These are phyloP conservation scores for Ganaspis brasiliensis DNA, from an alignment of 2,888 invertebrate genomes.

Conservation along the genomic window DNA sequence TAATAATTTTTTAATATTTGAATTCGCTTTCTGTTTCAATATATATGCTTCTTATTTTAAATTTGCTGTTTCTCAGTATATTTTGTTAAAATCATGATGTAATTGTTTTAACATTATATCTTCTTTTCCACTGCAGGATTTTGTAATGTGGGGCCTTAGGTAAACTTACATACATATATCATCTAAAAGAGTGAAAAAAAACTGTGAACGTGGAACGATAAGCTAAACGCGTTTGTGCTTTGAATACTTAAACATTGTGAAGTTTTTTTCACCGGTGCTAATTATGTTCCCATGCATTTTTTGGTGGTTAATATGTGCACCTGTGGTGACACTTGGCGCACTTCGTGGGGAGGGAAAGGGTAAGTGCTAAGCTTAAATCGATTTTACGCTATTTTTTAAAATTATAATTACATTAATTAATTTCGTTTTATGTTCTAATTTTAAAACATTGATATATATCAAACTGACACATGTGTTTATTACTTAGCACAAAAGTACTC, in stretches of 20 bases:
- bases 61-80: neutral
- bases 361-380: constrained; percentile 60
- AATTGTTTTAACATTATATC: constrained; percentile 25
- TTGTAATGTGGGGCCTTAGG: constrained; percentile 40
- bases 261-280: constrained; percentile 43
- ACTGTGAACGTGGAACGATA: constrained; percentile 34
- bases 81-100: neutral
- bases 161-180: constrained; percentile 33
- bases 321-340: constrained; percentile 73
- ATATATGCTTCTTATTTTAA: neutral
- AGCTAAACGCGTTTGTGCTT: constrained; percentile 36
- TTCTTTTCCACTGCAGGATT: constrained; percentile 17
- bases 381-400: no score
- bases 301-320: constrained; percentile 75
- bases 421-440: no score
- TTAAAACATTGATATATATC: no score
- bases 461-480: no score
- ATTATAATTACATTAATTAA: no score
- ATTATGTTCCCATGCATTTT: constrained; percentile 74
- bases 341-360: constrained; percentile 77
- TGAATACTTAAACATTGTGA: constrained; percentile 23
- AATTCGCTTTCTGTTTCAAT: no score
- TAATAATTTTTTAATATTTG: no score
- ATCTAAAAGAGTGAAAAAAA: constrained; percentile 17
- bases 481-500: no score